phyloP scores from a whole-genome alignment of 1,140 invertebrate species.

The Cotesia vestalis region DNA sequence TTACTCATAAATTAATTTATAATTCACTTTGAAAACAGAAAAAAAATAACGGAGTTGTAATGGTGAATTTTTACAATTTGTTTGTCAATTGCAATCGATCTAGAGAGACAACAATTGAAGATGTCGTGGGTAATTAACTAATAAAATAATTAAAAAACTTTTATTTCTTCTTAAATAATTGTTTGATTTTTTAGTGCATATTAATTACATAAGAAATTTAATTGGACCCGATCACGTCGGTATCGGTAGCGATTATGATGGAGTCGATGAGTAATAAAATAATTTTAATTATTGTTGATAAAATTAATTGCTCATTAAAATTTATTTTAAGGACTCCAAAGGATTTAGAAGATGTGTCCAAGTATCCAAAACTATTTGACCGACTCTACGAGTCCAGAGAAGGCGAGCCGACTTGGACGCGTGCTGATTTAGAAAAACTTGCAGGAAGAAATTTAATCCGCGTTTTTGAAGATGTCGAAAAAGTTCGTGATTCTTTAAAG shows the following conservation, averaged over 20 bases:
- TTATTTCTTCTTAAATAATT: constrained; percentile 24
- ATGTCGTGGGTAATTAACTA: constrained; percentile 59
- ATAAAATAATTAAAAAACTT: not conserved
- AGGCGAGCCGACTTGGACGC: constrained; percentile 68
- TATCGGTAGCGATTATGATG: constrained; percentile 70
- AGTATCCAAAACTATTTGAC: constrained; percentile 74
- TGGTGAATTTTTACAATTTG: constrained; percentile 71
- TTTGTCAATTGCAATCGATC: constrained; percentile 65
- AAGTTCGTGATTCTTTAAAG: constrained; percentile 56
- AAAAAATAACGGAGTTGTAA: constrained; percentile 70
- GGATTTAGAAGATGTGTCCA: constrained; percentile 76
- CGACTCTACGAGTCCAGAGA: constrained; percentile 61
- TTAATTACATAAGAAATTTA: constrained; percentile 70
- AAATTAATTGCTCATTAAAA: constrained; percentile 18
- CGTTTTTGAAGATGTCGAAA: constrained; percentile 74
- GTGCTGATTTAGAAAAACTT: constrained; percentile 75
- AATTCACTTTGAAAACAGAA: constrained; percentile 40
- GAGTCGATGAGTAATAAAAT: constrained; percentile 64
- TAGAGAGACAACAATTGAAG: constrained; percentile 52
- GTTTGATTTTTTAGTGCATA: constrained; percentile 68
- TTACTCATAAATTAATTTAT: not conserved
- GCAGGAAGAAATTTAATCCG: constrained; percentile 76
- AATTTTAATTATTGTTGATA: not conserved
- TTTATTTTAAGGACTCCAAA: constrained; percentile 64
- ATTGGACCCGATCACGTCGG: constrained; percentile 70